Base-by-base conservation (phyloP, 2,888 invertebrate species). In the Griposia aprilina region DNA sequence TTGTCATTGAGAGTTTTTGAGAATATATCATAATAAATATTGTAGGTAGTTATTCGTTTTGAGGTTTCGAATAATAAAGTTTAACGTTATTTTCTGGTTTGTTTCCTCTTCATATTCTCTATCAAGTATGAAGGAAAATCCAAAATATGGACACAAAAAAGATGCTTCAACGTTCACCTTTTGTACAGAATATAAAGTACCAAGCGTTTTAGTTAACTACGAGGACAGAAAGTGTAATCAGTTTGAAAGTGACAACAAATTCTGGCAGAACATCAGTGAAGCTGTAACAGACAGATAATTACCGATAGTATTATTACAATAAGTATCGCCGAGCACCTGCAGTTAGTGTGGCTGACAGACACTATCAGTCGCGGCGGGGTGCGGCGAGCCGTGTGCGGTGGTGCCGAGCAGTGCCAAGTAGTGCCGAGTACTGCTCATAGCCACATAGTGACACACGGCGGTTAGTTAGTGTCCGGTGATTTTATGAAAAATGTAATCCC, bases 261-360 rank as follows among this genome's bases (percentile, higher is more conserved):
- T 65, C 23, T 81, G 81, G 30, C 81, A 59, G n/a, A 59, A 52
- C 4, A 65, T 15, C 45, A 45, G 41, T 41, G 15, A 50, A 63
- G 30, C 57, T 30, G 20, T 50, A 15, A 30, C 11, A 13, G 52
- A 1, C 36, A 55, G 26, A 55, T 80, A 57, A 63, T 63, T 80
- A 45, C 50, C n/a, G 67, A 81, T 52, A 81, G 20, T 26, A 68
- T 81, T 67, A 59, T 70, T 63, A 30, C 63, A 52, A 55, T 48
- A 69, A 69, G 69, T 60, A 69, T 82, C 23, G 26, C 20, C 20
- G 20, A 26, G 50, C 57, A 65, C 45, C 50, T 50, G 41, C 59
- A 55, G 50, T 17, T n/a, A 15, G 11, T 48, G 72, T 52, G 48
- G 65, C 11, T 62, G 69, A 60, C 79, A 73, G 63, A 50, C 52